Evolutionary conservation across 2,888 invertebrate species (phyloP).

Genomic region (Drosophila cognata): DNA sequence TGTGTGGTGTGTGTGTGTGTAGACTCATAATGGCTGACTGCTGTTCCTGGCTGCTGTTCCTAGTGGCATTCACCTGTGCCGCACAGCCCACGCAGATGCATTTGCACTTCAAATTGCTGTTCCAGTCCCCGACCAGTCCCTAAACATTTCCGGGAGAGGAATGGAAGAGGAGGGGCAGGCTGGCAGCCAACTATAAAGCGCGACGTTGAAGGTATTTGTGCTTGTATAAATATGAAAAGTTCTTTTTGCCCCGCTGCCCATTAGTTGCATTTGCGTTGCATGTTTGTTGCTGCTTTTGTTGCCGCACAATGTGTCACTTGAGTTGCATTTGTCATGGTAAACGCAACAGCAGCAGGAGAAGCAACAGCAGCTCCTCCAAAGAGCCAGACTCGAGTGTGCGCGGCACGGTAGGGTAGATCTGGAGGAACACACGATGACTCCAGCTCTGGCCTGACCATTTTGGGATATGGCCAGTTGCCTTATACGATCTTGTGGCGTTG

Average conservation of each 20-base stretch:
- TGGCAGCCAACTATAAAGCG: conserved; percentile 52
- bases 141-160: conserved; percentile 54
- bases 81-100: conserved; percentile 60
- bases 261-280: conserved; percentile 67
- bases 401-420: conserved; percentile 29
- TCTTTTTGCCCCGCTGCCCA: conserved; percentile 38
- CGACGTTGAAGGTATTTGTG: conserved; percentile 56
- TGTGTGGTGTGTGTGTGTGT: neutral
- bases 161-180: neutral
- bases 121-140: conserved; percentile 49
- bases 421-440: conserved; percentile 4
- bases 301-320: conserved; percentile 77
- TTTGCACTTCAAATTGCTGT: conserved; percentile 26
- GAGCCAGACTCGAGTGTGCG: conserved; percentile 43
- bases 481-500: conserved; percentile 48
- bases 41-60: conserved; percentile 50
- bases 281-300: conserved; percentile 52
- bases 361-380: conserved; percentile 50
- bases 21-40: conserved; percentile 63
- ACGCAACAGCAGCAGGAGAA: conserved; percentile 1
- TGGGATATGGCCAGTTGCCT: conserved; percentile 72
- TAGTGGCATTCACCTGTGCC: conserved; percentile 76
- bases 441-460: conserved; percentile 66
- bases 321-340: conserved; percentile 78
- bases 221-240: conserved; percentile 67